phyloP scores from a whole-genome alignment of 2,888 invertebrate genomes.

The Bellardia pandia region DNA sequence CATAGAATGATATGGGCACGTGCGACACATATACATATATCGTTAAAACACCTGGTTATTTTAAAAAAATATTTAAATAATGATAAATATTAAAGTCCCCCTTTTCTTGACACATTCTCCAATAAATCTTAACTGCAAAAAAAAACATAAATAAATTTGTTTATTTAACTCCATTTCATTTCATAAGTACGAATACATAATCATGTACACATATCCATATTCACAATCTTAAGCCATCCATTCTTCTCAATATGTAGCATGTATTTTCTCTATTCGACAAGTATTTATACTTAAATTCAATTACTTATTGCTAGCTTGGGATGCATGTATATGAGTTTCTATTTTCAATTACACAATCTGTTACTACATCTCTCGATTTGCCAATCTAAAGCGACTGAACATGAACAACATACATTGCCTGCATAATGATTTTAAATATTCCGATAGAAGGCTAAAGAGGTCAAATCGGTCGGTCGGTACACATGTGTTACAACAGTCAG shows the following conservation, averaged over 20 bases:
- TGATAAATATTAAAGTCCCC: no score
- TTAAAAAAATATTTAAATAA: no score
- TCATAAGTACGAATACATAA: not conserved
- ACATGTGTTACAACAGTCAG: conserved; percentile 17
- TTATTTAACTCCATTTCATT: not conserved
- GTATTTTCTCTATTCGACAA: no score
- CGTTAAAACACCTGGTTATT: no score
- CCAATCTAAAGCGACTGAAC: not conserved
- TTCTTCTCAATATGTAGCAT: not conserved
- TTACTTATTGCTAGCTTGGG: conserved; percentile 12
- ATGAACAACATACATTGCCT: not conserved
- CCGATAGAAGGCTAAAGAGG: conserved; percentile 1
- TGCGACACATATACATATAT: no score
- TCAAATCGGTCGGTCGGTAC: not conserved
- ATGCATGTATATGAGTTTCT: not conserved
- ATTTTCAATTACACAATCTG: conserved; percentile 41
- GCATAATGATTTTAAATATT: not conserved
- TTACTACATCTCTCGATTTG: conserved; percentile 22
- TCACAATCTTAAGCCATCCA: not conserved
- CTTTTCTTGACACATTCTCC: no score
- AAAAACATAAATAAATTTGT: no score
- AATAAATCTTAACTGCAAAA: no score
- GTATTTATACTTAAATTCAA: conserved; percentile 8
- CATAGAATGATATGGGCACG: no score
- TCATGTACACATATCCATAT: not conserved